Evolutionary conservation across 1,140 invertebrate species (phyloP).

Genomic region (Goniozus legneri): DNA sequence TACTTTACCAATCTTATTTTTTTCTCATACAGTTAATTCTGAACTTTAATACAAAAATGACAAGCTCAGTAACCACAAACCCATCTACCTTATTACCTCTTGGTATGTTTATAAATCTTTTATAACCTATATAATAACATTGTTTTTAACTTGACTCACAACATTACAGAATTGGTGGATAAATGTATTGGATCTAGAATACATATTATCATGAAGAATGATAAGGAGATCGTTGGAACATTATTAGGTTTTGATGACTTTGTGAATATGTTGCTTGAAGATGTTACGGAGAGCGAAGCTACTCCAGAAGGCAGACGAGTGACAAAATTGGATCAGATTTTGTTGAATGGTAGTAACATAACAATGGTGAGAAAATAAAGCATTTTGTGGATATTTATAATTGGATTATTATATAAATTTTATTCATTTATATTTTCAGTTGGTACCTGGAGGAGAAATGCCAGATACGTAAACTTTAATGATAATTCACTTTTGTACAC

Average conservation of each 20-base stretch:
- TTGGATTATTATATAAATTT: constrained; percentile 13
- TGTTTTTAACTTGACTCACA: too few species aligned
- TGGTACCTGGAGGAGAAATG: constrained; percentile 69
- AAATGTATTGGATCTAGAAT: constrained; percentile 99
- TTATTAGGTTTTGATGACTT: constrained; percentile 98
- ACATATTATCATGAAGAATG: constrained; percentile 99
- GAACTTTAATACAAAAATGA: constrained; percentile 28
- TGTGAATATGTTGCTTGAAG: constrained; percentile 94
- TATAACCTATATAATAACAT: constrained; percentile 7
- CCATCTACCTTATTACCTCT: constrained; percentile 71
- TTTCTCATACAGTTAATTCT: too few species aligned
- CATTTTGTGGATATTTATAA: constrained; percentile 4
- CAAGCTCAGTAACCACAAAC: constrained; percentile 56
- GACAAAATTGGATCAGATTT: constrained; percentile 96
- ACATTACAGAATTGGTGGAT: constrained; percentile 97
- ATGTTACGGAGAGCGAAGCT: constrained; percentile 92
- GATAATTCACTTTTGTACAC: not conserved
- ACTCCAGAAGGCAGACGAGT: constrained; percentile 94
- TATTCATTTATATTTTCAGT: constrained; percentile 52
- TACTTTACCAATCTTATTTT: too few species aligned
- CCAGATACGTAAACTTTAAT: constrained; percentile 53
- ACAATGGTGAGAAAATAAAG: constrained; percentile 76
- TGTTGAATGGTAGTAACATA: constrained; percentile 99
- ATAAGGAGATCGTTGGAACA: constrained; percentile 99
- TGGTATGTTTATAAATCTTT: constrained; percentile 42